phyloP scores from a whole-genome alignment of 2,113 vertebrate genomes.

The Cettia cetti region DNA sequence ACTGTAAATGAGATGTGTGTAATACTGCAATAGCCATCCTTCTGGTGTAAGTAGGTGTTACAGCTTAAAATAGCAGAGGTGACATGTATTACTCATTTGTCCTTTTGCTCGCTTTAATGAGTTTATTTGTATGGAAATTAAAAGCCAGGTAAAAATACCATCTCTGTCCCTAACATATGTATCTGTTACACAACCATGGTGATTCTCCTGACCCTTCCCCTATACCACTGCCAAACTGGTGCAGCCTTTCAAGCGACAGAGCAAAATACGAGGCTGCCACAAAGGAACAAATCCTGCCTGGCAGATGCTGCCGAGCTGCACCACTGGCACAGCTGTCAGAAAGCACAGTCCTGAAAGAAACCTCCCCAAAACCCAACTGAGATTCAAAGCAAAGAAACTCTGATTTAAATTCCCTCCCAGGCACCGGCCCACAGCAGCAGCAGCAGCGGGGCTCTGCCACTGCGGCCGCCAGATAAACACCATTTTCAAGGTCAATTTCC shows the following conservation, averaged over 20 bases:
- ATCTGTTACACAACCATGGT: not conserved
- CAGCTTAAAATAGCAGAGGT: slow-evolving; percentile 24
- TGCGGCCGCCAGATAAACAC: slow-evolving; percentile 40
- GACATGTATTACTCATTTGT: slow-evolving; percentile 17
- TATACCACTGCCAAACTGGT: not conserved
- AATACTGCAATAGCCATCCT: not conserved
- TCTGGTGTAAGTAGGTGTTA: slow-evolving; percentile 13
- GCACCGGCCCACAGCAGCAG: not conserved
- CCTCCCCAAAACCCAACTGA: not conserved
- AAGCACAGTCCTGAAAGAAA: not conserved
- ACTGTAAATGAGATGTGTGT: not conserved
- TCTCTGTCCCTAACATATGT: not conserved
- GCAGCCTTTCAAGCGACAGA: not conserved
- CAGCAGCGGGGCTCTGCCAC: not conserved
- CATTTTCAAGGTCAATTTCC: slow-evolving; percentile 72
- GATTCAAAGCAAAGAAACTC: not conserved
- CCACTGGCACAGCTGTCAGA: not conserved
- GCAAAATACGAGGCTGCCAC: not conserved
- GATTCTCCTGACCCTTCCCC: not conserved
- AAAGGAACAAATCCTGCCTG: not conserved
- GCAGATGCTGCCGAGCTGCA: not conserved
- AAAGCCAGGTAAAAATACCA: slow-evolving; percentile 27
- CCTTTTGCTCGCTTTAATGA: not conserved
- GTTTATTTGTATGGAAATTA: slow-evolving; percentile 44
- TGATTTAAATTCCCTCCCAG: not conserved